These are phyloP conservation scores for Zaprionus bogoriensis DNA, from an alignment of 2,888 invertebrate genomes.

Conservation along the genomic window DNA sequence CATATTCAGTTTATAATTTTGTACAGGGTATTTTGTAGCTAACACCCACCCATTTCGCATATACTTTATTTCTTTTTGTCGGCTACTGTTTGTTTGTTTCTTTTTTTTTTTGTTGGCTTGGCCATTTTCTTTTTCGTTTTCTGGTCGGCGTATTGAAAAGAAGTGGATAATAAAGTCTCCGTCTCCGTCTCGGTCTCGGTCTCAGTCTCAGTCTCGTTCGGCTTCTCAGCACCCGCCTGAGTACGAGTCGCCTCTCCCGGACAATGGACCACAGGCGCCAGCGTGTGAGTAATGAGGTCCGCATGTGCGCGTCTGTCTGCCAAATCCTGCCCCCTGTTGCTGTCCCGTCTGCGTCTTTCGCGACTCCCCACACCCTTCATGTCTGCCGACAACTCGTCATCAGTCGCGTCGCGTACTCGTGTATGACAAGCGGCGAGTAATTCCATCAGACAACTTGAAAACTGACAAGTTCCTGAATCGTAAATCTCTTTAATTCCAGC, in stretches of 20 bases:
- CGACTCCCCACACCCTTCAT: background rate
- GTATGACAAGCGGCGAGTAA: slow-evolving; percentile 30
- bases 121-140: slow-evolving; percentile 38
- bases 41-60: slow-evolving; percentile 1
- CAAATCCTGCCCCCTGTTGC: slow-evolving; percentile 2
- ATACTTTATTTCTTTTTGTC: slow-evolving; percentile 2
- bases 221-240: no score
- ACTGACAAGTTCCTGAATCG: slow-evolving; percentile 9
- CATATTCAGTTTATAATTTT: no score
- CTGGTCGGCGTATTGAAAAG: slow-evolving; percentile 43
- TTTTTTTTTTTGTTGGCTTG: slow-evolving; percentile 6
- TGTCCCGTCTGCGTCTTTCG: background rate
- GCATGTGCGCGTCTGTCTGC: slow-evolving; percentile 18
- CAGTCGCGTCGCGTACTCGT: slow-evolving; percentile 22
- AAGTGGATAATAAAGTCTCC: slow-evolving; percentile 59
- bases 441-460: slow-evolving; percentile 11
- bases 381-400: slow-evolving; percentile 9
- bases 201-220: background rate
- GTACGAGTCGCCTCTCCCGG: slow-evolving; percentile 1
- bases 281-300: slow-evolving; percentile 52
- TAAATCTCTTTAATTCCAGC: no score
- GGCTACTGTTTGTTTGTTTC: slow-evolving; percentile 33
- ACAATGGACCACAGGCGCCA: slow-evolving; percentile 46
- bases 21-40: background rate
- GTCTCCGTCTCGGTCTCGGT: slow-evolving; percentile 3